Percentiles rank a stretch among this genome's conserved stretches.
Evolutionary conservation across 1,140 invertebrate species (phyloP).

Genomic region (Nylanderia fulva): DNA sequence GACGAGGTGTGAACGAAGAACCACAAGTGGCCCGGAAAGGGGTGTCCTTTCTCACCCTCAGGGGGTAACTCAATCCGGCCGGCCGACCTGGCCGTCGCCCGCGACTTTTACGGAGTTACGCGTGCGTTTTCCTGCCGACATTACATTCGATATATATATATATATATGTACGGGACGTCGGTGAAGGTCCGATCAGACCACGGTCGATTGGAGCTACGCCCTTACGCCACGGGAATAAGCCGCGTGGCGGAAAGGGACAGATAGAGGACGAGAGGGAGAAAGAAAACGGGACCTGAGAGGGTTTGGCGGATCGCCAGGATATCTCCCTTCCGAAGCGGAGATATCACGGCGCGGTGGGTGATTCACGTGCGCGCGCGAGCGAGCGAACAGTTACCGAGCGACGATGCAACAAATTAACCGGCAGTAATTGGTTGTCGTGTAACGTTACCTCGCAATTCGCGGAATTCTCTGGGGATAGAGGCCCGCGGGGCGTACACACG

Average conservation of each 20-base stretch:
- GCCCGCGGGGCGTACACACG: constrained; percentile 25
- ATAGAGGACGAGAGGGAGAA: neutral
- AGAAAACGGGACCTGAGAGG: neutral
- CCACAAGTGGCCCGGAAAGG: constrained; percentile 80
- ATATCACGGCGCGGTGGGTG: constrained; percentile 55
- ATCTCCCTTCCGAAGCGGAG: constrained; percentile 43
- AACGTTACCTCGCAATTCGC: constrained; percentile 57
- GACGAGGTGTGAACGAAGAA: constrained; percentile 84
- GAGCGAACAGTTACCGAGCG: constrained; percentile 58
- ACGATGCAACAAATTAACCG: constrained; percentile 66
- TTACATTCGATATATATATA: constrained; percentile 59
- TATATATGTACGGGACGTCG: constrained; percentile 50
- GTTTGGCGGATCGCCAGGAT: constrained; percentile 46
- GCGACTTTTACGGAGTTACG: constrained; percentile 81
- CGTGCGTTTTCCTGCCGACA: constrained; percentile 75
- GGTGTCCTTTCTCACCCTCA: constrained; percentile 63
- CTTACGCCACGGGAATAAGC: constrained; percentile 71
- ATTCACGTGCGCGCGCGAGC: constrained; percentile 58
- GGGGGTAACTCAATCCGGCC: constrained; percentile 65
- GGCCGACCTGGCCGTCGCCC: constrained; percentile 26
- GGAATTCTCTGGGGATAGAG: constrained; percentile 41
- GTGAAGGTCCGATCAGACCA: constrained; percentile 73
- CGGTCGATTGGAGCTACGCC: constrained; percentile 65
- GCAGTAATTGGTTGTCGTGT: constrained; percentile 59
- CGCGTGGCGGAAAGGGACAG: neutral